Evolutionary conservation across 1,140 invertebrate genomes (phyloP).

Genomic region (Scaptomyza montana): DNA sequence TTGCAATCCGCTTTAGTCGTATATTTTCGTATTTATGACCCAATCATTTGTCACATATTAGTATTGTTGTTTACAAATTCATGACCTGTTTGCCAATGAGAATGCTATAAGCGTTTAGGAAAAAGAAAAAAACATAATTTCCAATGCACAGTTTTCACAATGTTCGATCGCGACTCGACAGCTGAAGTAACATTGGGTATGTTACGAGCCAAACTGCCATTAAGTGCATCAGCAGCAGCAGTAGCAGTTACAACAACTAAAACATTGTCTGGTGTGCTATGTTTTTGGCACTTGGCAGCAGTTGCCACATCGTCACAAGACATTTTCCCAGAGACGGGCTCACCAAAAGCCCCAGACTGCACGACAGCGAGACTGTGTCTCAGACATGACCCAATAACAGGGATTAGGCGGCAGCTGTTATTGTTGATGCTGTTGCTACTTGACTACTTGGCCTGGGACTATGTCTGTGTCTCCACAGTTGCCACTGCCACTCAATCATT

Average conservation of each 20-base stretch:
- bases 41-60: conserved; percentile 11
- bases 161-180: conserved; percentile 68
- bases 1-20: neutral
- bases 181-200: conserved; percentile 40
- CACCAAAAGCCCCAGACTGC: conserved; percentile 6
- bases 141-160: conserved; percentile 76
- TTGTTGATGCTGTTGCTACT: conserved; percentile 28
- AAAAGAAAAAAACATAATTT: conserved; percentile 29
- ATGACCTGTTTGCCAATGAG: conserved; percentile 28
- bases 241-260: conserved; percentile 10
- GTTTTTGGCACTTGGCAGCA: conserved; percentile 78
- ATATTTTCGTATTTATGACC: neutral
- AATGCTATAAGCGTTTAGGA: conserved; percentile 52
- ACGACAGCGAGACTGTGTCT: conserved; percentile 11
- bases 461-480: conserved; percentile 50
- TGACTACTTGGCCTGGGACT: conserved; percentile 33
- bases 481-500: conserved; percentile 76
- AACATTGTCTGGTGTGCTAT: conserved; percentile 65
- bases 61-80: conserved; percentile 34
- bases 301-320: conserved; percentile 73
- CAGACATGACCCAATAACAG: conserved; percentile 76
- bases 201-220: conserved; percentile 61
- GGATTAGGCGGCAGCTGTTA: conserved; percentile 68
- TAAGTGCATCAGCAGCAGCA: conserved; percentile 67
- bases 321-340: conserved; percentile 77